Evolutionary conservation across 1,140 invertebrate species (phyloP).

Genomic region (Temnothorax longispinosus): DNA sequence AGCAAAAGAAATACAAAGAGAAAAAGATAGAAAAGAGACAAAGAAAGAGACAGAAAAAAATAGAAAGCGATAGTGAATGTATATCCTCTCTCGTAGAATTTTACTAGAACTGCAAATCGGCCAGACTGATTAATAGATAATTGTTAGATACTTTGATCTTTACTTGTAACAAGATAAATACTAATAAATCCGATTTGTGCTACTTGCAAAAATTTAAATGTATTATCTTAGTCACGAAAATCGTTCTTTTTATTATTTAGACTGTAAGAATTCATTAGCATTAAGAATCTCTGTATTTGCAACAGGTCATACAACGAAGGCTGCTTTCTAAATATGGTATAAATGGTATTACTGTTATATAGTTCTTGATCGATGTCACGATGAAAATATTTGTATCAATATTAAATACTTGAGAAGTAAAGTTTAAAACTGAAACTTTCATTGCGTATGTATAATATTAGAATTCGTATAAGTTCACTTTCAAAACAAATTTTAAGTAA

Average conservation of each 20-base stretch:
- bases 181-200: constrained; percentile 28
- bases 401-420: background rate
- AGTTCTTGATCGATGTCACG: background rate
- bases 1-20: no score
- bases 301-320: background rate
- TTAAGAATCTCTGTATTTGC: background rate
- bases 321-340: background rate
- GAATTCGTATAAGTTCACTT: background rate
- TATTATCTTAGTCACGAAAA: background rate
- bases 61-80: no score
- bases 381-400: background rate
- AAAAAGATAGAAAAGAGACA: no score
- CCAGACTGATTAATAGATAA: no score
- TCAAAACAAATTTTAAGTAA: constrained; percentile 6
- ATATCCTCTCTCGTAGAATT: no score
- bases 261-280: background rate
- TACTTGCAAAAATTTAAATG: constrained; percentile 2
- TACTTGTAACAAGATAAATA: constrained; percentile 5
- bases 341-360: background rate
- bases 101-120: no score
- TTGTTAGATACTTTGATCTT: background rate
- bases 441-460: background rate
- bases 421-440: background rate
- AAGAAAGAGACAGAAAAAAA: no score
- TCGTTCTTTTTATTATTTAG: background rate